Evolutionary conservation across 2,888 invertebrate species (phyloP).

Genomic region (Drosophila histrio): DNA sequence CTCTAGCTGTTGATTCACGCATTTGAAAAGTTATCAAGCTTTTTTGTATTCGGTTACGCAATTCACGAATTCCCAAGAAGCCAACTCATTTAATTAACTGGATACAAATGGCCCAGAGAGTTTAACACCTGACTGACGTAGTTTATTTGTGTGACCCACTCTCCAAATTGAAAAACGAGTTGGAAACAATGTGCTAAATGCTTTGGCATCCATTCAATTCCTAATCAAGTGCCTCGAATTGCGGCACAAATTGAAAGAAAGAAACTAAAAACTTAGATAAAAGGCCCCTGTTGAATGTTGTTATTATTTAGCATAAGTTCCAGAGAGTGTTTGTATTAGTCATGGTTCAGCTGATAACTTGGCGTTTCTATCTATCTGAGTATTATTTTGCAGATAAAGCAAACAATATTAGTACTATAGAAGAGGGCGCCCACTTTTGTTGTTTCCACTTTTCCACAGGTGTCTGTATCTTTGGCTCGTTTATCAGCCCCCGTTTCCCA

Average conservation of each 20-base stretch:
- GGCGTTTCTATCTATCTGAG: slow-evolving; percentile 9
- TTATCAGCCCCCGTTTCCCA: slow-evolving; percentile 14
- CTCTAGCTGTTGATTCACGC: slow-evolving; percentile 12
- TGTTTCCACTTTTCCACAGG: slow-evolving; percentile 38
- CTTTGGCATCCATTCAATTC: slow-evolving; percentile 23
- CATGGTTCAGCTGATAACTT: slow-evolving; percentile 43
- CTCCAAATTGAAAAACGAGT: background rate
- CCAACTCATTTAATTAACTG: slow-evolving; percentile 19
- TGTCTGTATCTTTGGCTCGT: slow-evolving; percentile 7
- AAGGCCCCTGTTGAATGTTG: slow-evolving; percentile 22
- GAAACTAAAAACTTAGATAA: background rate
- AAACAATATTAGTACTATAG: background rate
- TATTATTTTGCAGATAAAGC: slow-evolving; percentile 17
- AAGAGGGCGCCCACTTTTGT: slow-evolving; percentile 22
- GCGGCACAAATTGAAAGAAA: slow-evolving; percentile 43
- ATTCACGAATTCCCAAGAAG: slow-evolving; percentile 24
- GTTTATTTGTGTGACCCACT: slow-evolving; percentile 21
- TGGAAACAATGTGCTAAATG: slow-evolving; percentile 24
- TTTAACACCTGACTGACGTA: slow-evolving; percentile 9
- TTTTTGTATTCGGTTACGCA: background rate
- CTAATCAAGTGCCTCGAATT: slow-evolving; percentile 52
- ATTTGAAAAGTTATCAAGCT: slow-evolving; percentile 1
- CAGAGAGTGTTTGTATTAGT: slow-evolving; percentile 63
- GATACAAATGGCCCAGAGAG: slow-evolving; percentile 10
- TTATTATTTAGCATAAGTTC: slow-evolving; percentile 55